These are phyloP conservation scores for Agonopterix heracliana DNA, from an alignment of 2,888 invertebrate genomes.

Conservation along the genomic window DNA sequence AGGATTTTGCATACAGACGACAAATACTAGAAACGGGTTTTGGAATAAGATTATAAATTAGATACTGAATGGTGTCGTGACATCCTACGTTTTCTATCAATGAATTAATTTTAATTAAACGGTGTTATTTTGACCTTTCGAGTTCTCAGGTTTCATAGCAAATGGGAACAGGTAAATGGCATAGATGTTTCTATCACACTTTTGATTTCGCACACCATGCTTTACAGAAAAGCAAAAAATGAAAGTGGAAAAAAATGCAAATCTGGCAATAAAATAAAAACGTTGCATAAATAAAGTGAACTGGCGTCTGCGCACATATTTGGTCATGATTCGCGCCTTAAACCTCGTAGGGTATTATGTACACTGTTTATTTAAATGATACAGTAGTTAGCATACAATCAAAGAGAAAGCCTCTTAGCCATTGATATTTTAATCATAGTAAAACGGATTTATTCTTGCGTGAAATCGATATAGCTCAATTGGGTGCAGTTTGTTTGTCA, in stretches of 20 bases:
- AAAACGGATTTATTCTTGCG: constrained; percentile 43
- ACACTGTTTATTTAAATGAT: constrained; percentile 12
- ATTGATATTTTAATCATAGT: constrained; percentile 67
- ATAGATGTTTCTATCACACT: too few relatives aligned
- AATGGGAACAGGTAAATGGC: too few relatives aligned
- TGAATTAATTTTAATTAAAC: constrained; percentile 2
- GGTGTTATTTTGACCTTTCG: constrained; percentile 1
- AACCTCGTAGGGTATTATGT: background rate
- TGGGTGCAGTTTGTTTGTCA: constrained; percentile 7
- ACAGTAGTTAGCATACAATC: constrained; percentile 70
- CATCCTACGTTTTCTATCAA: constrained; percentile 2
- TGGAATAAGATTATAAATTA: background rate
- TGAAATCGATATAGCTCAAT: constrained; percentile 48
- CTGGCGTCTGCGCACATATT: constrained; percentile 5
- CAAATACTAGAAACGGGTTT: background rate
- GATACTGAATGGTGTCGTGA: constrained; percentile 1
- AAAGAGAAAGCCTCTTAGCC: constrained; percentile 53
- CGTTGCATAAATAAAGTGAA: too few relatives aligned
- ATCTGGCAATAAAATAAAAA: constrained; percentile 1
- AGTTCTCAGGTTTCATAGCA: background rate
- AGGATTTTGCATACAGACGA: background rate
- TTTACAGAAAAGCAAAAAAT: background rate
- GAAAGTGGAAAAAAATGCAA: constrained; percentile 1
- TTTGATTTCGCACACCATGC: background rate
- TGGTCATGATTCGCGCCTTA: constrained; percentile 11